Conservation (phyloP, 2,888 invertebrate species). For the Chrysolina oricalcia region DNA sequence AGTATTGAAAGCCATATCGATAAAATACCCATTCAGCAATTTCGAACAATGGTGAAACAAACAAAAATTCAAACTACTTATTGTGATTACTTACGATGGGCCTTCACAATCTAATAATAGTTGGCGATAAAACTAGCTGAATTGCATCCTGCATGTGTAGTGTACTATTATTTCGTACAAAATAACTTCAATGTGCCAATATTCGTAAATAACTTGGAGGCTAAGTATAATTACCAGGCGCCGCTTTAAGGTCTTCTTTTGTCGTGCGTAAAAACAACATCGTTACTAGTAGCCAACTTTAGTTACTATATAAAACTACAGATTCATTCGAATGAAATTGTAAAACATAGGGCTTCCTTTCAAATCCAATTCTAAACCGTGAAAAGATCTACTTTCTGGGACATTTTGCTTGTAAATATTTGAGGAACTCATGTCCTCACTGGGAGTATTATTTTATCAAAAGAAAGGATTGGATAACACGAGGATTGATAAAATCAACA, state of each 20-base stretch:
- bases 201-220: slow-evolving; percentile 18
- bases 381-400: too few species aligned
- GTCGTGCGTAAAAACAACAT: slow-evolving; percentile 5
- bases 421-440: too few species aligned
- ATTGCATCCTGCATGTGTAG: slow-evolving; percentile 13
- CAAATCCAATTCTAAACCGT: too few species aligned
- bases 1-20: not conserved
- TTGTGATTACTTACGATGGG: slow-evolving; percentile 13
- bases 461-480: too few species aligned
- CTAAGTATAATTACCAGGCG: slow-evolving; percentile 13
- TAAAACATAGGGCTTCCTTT: too few species aligned
- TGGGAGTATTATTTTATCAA: too few species aligned
- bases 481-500: too few species aligned
- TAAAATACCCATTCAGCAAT: not conserved
- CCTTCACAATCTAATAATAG: slow-evolving; percentile 22
- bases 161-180: slow-evolving; percentile 14
- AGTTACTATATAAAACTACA: not conserved
- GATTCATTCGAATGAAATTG: too few species aligned
- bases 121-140: slow-evolving; percentile 6
- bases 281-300: not conserved
- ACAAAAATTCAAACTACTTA: slow-evolving; percentile 17
- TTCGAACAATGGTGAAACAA: not conserved
- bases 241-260: not conserved
- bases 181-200: slow-evolving; percentile 21
- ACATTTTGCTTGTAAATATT: too few species aligned